These are phyloP conservation scores for Sitta europaea DNA, from an alignment of 2,113 vertebrate species.

Conservation along the genomic window DNA sequence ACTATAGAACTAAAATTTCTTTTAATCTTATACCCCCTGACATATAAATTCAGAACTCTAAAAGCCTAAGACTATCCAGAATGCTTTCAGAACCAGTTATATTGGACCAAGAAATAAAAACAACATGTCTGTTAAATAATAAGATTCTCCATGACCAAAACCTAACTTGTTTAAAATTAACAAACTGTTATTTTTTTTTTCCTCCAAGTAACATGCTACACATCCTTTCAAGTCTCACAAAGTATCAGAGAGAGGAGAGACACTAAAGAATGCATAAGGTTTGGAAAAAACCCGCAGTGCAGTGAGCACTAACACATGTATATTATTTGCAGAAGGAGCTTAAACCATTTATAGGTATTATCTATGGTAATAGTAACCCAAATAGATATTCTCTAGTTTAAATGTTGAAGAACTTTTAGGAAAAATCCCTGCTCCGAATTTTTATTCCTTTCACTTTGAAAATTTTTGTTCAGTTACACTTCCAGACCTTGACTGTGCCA, in stretches of 20 bases:
- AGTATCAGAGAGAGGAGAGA: neutral
- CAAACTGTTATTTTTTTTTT: accelerated
- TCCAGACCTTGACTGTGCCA: neutral
- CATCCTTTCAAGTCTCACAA: neutral
- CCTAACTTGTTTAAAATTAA: neutral
- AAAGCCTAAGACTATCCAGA: neutral
- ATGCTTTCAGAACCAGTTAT: neutral
- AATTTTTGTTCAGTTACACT: neutral
- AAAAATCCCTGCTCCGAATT: neutral
- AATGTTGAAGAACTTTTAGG: neutral
- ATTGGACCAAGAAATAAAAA: neutral
- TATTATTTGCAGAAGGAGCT: neutral
- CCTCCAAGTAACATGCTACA: neutral
- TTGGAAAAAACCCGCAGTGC: neutral
- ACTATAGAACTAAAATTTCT: neutral
- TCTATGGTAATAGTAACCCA: neutral
- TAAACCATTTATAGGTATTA: neutral
- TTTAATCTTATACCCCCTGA: neutral
- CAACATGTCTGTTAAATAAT: neutral
- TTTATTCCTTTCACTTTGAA: neutral
- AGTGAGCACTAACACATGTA: neutral
- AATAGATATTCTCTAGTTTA: neutral
- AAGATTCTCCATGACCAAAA: neutral
- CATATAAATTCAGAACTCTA: neutral
- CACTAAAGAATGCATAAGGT: neutral